Conservation (phyloP, 2,797 vertebrate genomes). For the Chelon labrosus region DNA sequence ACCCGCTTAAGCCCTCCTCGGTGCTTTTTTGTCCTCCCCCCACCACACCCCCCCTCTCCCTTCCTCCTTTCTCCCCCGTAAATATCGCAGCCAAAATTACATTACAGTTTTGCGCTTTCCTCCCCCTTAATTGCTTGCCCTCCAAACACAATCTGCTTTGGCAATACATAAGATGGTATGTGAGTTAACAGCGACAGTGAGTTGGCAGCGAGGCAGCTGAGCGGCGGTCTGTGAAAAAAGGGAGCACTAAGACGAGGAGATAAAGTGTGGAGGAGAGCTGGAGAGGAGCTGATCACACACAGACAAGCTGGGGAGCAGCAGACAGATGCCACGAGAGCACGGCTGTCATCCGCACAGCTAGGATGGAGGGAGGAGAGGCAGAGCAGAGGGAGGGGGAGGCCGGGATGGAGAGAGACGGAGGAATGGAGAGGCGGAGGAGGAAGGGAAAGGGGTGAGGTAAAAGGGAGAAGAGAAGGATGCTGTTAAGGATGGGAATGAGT, state of each 20-base stretch:
- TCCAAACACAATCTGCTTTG: slow-evolving; percentile 92
- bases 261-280: slow-evolving; percentile 84
- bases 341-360: slow-evolving; percentile 79
- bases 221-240: slow-evolving; percentile 76
- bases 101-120: slow-evolving; percentile 88
- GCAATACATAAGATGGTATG: slow-evolving; percentile 90
- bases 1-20: slow-evolving; percentile 83
- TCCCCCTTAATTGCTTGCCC: slow-evolving; percentile 91
- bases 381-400: slow-evolving; percentile 18
- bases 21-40: slow-evolving; percentile 64
- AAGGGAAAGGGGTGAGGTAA: slow-evolving; percentile 9
- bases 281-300: slow-evolving; percentile 88
- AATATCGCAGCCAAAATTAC: slow-evolving; percentile 90
- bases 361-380: slow-evolving; percentile 62
- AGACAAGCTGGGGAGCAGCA: slow-evolving; percentile 87
- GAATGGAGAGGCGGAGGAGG: slow-evolving; percentile 17
- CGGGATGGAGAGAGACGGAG: slow-evolving; percentile 25
- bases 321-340: slow-evolving; percentile 86
- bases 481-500: not conserved
- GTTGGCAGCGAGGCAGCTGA: slow-evolving; percentile 83
- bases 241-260: slow-evolving; percentile 85
- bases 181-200: slow-evolving; percentile 89
- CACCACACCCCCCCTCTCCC: not conserved
- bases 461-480: not conserved
- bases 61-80: slow-evolving; percentile 62